Base-by-base conservation (phyloP, 2,113 vertebrate species). In the Herpailurus yagouaroundi region DNA sequence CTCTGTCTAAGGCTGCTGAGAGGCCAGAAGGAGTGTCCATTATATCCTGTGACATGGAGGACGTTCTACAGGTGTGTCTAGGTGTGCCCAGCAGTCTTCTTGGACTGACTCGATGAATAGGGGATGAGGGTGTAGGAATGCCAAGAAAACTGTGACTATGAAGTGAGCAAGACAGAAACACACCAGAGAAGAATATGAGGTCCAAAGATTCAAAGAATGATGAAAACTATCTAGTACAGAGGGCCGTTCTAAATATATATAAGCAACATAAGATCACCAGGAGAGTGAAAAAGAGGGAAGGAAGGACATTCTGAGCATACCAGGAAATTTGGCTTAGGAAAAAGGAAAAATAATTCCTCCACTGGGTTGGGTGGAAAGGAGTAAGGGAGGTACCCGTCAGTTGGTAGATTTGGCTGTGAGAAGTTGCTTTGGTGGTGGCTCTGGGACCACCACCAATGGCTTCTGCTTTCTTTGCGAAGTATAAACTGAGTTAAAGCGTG, bases 391-490 rank as follows among this genome's bases (percentile, higher is more conserved):
- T 52, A 13, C 1, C 52, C 38, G 0, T 1, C 73, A 29, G 1
- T 25, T 93, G 27, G 33, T 4, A 83, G 86, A 45, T 68, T 33
- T 85, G 57, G 1, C 48, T 31, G 9, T 74, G 21, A 76, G 9
- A 81, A 55, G 38, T 60, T 83, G 23, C 33, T 5, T 29, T 84
- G 29, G 4, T 41, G 12, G 4, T 94, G 23, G 38, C 1, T 15
- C 23, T 63, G 15, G 29, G 55, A 48, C 36, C 3, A 23, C 15
- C 57, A 69, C 50, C 25, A 84, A n/a, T 63, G 10, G 3, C 27
- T 94, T 84, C 48, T 93, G 66, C 9, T 55, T 93, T 80, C 38
- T 96, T 50, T 94, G 63, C 38, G 94, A 95, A 50, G 13, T 14
- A 3, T 38, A 80, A 76, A 63, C 29, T 82, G 64, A 82, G 91